Percentiles rank a stretch among this genome's conserved stretches.
Evolutionary conservation across 2,888 invertebrate genomes (phyloP).

Genomic region (Nomada ruficornis): DNA sequence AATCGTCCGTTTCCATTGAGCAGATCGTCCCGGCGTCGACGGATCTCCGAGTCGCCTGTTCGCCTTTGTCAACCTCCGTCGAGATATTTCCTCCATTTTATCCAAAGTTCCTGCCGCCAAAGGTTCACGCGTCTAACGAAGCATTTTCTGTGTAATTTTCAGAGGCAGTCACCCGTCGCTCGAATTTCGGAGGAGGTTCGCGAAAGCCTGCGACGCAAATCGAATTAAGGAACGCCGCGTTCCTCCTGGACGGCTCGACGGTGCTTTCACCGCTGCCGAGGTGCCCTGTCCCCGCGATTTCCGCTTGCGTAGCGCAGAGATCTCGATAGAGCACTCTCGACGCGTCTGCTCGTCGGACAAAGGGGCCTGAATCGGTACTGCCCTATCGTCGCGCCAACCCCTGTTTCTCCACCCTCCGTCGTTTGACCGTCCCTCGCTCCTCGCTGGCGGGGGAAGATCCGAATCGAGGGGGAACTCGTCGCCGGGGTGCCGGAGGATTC

Average conservation of each 20-base stretch:
- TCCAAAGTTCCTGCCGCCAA: not conserved
- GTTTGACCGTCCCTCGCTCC: not conserved
- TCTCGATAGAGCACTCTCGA: constrained; percentile 71
- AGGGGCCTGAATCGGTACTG: constrained; percentile 50
- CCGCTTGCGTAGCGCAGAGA: constrained; percentile 22
- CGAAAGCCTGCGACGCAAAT: constrained; percentile 1
- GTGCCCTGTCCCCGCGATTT: constrained; percentile 13
- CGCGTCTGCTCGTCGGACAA: constrained; percentile 65
- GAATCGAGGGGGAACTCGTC: not conserved
- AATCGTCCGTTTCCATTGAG: constrained; percentile 8
- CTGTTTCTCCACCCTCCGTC: constrained; percentile 4
- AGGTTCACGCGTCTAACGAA: not conserved
- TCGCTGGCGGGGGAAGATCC: no score
- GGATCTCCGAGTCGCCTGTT: not conserved
- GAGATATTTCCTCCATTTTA: no score
- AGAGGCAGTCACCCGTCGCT: not conserved
- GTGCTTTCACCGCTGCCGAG: not conserved
- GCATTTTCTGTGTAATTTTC: not conserved
- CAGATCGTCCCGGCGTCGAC: not conserved
- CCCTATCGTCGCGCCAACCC: not conserved
- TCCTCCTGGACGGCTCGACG: constrained; percentile 17
- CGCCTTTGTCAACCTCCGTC: not conserved
- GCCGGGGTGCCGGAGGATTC: constrained; percentile 1
- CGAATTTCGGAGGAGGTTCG: constrained; percentile 3
- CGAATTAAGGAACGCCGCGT: constrained; percentile 33